Evolutionary conservation across 1,140 invertebrate species (phyloP), one percentile per base, ranked within the genome.

Genomic region (Dreissena rostriformis): DNA sequence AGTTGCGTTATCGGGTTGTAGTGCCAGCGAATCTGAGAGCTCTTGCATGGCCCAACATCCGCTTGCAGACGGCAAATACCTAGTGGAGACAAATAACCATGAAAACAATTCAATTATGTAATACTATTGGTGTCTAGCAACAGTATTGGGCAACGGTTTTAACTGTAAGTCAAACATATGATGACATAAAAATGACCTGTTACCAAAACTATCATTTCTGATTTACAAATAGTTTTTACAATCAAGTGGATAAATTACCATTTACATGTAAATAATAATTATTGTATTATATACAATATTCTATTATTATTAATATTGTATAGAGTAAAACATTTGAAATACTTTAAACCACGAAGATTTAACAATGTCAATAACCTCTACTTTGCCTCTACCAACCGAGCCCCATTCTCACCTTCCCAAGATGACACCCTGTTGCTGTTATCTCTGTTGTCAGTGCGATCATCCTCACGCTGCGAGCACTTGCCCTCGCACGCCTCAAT

Each of bases 41-140:
- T 95, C 49, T 94, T 91, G 86, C 96, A 96, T 75, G 94, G 93
- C 24, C 96, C 96, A 55, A 93, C 91, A 22, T 91, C 90, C 57
- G 61, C 61, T 53, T 75, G 82, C 24, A 82, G 49, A 1, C 26
- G 63, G 65, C 86, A 87, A 39, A 84, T 78, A 73, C 97, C 97
- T 86, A 96, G 95, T 75, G 55, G 61, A n/a, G 57, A 66, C 2
- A 8, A 14, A 67, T 28, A 24, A 67, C 15, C 19, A 63, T 63
- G 19, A 63, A 63, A 19, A 24, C 61, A 63, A 63, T n/a, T 63
- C 19, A 49, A 39, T 19, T 10, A 26, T 70, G 39, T 70, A 26
- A n/a, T 29, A 70, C 28, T 29, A 71, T n/a, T 71, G 11, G 0
- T 39, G 29, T 71, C 19, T 28, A 11, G 39, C 1, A 14, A 11